Conservation (phyloP, 2,113 vertebrate species). For the Rhineura floridana region DNA sequence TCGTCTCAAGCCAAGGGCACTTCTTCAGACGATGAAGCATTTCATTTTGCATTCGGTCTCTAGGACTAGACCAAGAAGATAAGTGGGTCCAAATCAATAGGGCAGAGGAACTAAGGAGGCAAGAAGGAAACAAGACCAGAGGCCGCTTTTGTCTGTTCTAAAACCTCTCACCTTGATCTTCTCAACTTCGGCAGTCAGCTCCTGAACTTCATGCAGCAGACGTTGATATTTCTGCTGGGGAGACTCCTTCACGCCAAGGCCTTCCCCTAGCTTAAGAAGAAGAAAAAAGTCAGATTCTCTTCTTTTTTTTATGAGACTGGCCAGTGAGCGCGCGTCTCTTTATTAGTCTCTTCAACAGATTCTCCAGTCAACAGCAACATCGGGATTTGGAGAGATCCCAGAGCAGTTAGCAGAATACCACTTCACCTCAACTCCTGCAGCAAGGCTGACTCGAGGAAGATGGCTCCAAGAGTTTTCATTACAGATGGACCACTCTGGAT, state of each 20-base stretch:
- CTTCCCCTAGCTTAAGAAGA: slow-evolving; percentile 84
- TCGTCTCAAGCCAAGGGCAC: not conserved
- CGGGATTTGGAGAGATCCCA: not conserved
- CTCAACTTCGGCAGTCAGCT: slow-evolving; percentile 90
- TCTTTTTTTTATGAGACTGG: too few species aligned
- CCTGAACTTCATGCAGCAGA: slow-evolving; percentile 92
- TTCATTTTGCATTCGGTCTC: not conserved
- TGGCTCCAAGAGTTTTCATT: not conserved
- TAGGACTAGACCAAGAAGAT: not conserved
- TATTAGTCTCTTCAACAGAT: too few species aligned
- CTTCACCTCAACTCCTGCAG: not conserved
- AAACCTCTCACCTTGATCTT: slow-evolving; percentile 83
- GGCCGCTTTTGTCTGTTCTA: not conserved
- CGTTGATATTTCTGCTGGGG: slow-evolving; percentile 96
- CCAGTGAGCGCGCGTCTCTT: too few species aligned
- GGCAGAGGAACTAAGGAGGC: not conserved
- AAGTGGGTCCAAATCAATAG: not conserved
- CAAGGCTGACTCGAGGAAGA: not conserved
- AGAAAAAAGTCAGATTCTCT: not conserved
- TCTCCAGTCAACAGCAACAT: not conserved
- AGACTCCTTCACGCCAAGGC: slow-evolving; percentile 88
- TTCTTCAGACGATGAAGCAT: too few species aligned
- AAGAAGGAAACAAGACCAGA: not conserved
- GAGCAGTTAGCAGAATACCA: not conserved
- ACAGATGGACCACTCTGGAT: not conserved